Evolutionary conservation across 2,888 invertebrate genomes (phyloP), one percentile per base, ranked within the genome.

Genomic region (Iphiclides podalirius): DNA sequence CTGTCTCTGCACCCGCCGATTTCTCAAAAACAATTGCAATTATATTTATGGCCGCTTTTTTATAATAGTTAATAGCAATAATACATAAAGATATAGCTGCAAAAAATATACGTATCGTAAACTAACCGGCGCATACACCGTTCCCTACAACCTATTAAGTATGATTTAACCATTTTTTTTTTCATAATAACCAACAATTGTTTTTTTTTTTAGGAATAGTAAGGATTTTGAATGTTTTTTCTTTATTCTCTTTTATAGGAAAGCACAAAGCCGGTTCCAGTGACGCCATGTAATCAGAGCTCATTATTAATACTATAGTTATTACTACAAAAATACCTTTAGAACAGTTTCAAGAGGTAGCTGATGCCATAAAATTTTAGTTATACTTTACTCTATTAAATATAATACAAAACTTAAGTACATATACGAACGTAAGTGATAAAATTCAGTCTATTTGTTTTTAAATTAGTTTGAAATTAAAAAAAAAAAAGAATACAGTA

Each of bases 311-410:
- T 66, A 55, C 70, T 77, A 73, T 70, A 57, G 71, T 76, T 72
- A 79, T 67, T 72, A 70, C 67, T 83, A 86, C 67, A 85, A 82
- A 84, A 83, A 84, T 84, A 86, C 69, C 72, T 80, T 81, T 75
- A 79, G 73, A 81, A 77, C 70, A 68, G 71, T 77, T 72, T 65
- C 69, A 20, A 84, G 86, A 85, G 84, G 86, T 86, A 85, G 85
- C 78, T 80, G 31, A 31, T 31, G 75, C 57, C 59, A 53, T 50
- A 54, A 64, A 66, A 61, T 63, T 20, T 67, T 71, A 65, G 57
- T 64, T 60, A 66, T 66, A 66, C 62, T 59, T 59, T 69, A 66
- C 62, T 62, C 59, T 68, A 67, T 69, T 68, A 63, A 64, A 58
- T 64, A 68, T 67, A 63, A 64, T 58, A 66, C 68, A 63, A 62